A percentile compares a stretch with the other conserved stretches of the same genome.
These are phyloP conservation scores for Euphonia xanthogaster DNA, from an alignment of 2,797 vertebrate species.

Conservation along the genomic window DNA sequence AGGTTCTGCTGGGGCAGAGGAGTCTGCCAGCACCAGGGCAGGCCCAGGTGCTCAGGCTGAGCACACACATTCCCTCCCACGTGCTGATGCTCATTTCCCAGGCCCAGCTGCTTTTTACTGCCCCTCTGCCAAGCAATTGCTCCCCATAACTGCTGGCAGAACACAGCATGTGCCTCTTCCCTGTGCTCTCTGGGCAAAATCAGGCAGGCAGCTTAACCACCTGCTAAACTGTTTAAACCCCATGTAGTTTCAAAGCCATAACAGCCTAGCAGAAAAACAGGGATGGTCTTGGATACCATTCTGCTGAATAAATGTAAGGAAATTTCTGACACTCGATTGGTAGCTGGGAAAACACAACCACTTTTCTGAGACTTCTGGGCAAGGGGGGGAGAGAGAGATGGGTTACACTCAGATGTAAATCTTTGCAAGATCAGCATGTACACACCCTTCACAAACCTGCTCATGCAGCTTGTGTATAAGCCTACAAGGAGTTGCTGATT, in stretches of 20 bases:
- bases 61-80: background rate
- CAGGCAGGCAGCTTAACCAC: background rate
- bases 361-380: background rate
- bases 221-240: slow-evolving; percentile 8
- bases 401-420: background rate
- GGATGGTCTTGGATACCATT: background rate
- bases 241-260: background rate
- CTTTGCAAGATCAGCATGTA: slow-evolving; percentile 7
- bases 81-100: background rate
- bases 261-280: background rate
- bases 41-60: background rate
- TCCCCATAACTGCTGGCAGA: background rate
- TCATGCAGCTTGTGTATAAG: background rate
- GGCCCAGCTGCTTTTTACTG: background rate
- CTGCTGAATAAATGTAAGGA: background rate
- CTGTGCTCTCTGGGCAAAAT: background rate
- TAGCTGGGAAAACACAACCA: background rate
- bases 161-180: background rate
- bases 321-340: background rate
- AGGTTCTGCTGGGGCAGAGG: background rate
- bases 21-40: background rate
- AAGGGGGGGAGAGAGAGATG: background rate
- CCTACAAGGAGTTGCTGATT: background rate
- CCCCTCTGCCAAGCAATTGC: background rate
- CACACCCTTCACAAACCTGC: slow-evolving; percentile 10